These are phyloP conservation scores for Toxotes jaculatrix DNA, from an alignment of 2,113 vertebrate genomes.

Conservation along the genomic window DNA sequence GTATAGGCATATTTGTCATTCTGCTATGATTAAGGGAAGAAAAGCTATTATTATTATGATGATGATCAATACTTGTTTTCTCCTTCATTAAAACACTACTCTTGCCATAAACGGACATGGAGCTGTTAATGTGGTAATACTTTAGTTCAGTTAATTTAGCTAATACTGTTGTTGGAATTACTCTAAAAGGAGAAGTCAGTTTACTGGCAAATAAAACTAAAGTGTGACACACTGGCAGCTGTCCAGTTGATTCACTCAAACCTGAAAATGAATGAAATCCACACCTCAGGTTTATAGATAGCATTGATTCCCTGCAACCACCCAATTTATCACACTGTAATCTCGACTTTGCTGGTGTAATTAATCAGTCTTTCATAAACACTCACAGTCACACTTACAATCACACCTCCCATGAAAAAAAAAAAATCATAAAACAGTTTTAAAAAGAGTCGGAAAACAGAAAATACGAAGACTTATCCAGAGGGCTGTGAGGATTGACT, in stretches of 20 bases:
- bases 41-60: conserved; percentile 9
- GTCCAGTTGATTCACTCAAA: conserved; percentile 11
- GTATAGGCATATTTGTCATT: conserved; percentile 25
- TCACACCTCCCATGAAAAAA: not conserved
- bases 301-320: conserved; percentile 31
- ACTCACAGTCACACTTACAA: conserved; percentile 23
- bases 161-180: conserved; percentile 52
- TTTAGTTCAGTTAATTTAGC: conserved; percentile 5
- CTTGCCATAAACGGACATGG: conserved; percentile 1
- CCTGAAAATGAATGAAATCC: conserved; percentile 23
- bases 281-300: conserved; percentile 41
- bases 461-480: conserved; percentile 31
- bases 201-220: not conserved
- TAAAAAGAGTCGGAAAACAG: conserved; percentile 10
- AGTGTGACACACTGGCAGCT: conserved; percentile 19
- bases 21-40: conserved; percentile 34
- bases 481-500: conserved; percentile 16
- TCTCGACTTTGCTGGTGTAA: conserved; percentile 76
- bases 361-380: conserved; percentile 47
- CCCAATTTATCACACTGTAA: conserved; percentile 26
- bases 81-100: conserved; percentile 60
- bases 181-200: not conserved
- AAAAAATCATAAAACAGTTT: not conserved
- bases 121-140: conserved; percentile 28
- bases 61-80: conserved; percentile 31